Conservation (phyloP, 2,113 vertebrate genomes). For the Tylochromis polylepis region DNA sequence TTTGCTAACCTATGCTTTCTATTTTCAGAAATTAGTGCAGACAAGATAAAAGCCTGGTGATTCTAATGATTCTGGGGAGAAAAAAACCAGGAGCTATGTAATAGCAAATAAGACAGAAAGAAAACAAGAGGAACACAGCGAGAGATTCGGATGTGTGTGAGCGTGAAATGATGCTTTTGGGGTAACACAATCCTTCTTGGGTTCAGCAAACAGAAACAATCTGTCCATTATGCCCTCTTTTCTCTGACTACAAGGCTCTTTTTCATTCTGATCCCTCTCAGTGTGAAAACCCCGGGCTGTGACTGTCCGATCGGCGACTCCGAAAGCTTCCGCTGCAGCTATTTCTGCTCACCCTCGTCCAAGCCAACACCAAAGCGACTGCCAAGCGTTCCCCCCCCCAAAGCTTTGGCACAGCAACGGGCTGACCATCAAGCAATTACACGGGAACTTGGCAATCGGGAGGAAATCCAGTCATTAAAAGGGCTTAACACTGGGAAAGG, state of each 20-base stretch:
- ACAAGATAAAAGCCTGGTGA: constrained; percentile 36
- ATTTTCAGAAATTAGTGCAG: constrained; percentile 38
- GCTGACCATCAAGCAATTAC: constrained; percentile 72
- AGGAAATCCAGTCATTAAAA: constrained; percentile 68
- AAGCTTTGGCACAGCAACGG: constrained; percentile 42
- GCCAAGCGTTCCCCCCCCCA: constrained; percentile 16
- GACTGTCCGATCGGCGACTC: constrained; percentile 38
- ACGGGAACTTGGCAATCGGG: constrained; percentile 65
- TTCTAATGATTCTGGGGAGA: constrained; percentile 18
- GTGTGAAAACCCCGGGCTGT: constrained; percentile 41
- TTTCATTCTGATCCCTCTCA: constrained; percentile 22
- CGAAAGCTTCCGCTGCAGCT: constrained; percentile 40
- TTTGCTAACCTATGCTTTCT: constrained; percentile 37
- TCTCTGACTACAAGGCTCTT: constrained; percentile 29
- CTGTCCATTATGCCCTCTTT: constrained; percentile 33
- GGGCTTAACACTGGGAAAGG: constrained; percentile 60
- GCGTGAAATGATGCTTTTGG: constrained; percentile 28
- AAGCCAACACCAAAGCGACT: constrained; percentile 39
- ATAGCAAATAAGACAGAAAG: not conserved
- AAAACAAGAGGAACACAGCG: not conserved
- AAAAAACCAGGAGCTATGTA: not conserved
- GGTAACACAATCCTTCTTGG: constrained; percentile 25
- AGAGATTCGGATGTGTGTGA: not conserved
- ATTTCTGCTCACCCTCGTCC: constrained; percentile 36
- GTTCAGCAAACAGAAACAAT: constrained; percentile 48